phyloP scores from a whole-genome alignment of 2,797 vertebrate species.

The Fistularia commersonii region DNA sequence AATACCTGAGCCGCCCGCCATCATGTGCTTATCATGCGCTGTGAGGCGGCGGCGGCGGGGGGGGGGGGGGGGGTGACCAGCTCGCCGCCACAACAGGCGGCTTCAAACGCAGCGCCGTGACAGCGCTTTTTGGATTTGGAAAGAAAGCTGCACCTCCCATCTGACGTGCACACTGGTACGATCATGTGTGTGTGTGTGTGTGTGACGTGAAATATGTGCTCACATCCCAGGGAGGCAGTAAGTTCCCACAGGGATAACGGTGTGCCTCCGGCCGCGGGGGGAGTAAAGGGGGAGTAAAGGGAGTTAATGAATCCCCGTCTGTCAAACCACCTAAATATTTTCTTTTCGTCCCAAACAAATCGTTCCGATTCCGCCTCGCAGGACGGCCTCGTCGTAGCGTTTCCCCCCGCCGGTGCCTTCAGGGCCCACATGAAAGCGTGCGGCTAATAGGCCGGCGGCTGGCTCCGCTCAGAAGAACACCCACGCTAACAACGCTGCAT shows the following conservation, averaged over 20 bases:
- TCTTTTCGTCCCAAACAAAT: not conserved
- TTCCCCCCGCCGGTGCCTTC: no score
- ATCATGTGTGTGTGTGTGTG: conserved; percentile 1
- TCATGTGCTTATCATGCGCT: conserved; percentile 75
- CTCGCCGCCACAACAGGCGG: conserved; percentile 14
- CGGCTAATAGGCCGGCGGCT: no score
- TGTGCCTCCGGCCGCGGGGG: not conserved
- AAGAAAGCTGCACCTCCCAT: no score
- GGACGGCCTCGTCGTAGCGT: no score
- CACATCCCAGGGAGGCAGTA: no score
- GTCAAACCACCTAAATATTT: conserved; percentile 27
- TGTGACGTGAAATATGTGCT: conserved; percentile 19
- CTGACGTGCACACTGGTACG: not conserved
- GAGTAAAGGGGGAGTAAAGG: not conserved
- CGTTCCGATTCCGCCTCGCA: no score
- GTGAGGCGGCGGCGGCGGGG: conserved; percentile 29
- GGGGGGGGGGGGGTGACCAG: conserved; percentile 17
- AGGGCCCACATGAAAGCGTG: no score
- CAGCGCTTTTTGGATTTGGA: not conserved
- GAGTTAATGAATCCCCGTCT: conserved; percentile 10
- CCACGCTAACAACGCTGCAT: no score
- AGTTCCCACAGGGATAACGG: conserved; percentile 56
- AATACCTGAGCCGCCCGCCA: conserved; percentile 53
- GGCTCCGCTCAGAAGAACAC: no score
- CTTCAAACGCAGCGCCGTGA: conserved; percentile 17